Evolutionary conservation across 2,888 invertebrate genomes (phyloP), one percentile per base, ranked within the genome.

Genomic region (Mactromeris polynyma): DNA sequence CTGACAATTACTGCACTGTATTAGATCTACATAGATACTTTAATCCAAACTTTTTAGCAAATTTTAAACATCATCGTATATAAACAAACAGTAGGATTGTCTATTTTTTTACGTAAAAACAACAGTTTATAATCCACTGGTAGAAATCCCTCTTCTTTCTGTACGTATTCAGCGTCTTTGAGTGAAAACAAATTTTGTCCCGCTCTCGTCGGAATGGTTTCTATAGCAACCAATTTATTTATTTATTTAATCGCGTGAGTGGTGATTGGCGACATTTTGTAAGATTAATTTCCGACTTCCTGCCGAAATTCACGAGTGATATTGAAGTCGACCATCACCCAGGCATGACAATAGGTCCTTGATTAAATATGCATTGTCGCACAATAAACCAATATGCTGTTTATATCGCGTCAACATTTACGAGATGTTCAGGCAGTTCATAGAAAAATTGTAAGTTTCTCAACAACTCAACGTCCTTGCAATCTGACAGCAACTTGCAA

Each of bases 331-430:
- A n/a, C 54, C 84, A 36, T 78, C 78, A 36, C 14, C 36, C 31
- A n/a, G 36, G 36, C 73, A 77, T n/a, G 4, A 78, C 85, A 88
- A 88, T 87, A 82, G 81, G 73, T 54, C 33, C 79, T 54, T 88
- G 87, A 90, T 90, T 87, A 90, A 90, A 88, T 90, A 90, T 90
- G 83, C 86, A 86, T 79, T 78, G 46, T 80, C 79, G 82, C 81
- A 83, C 86, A 86, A 88, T 84, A 88, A 86, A 81, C 69, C 33
- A 83, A 83, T 73, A 73, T 73, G 21, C 40, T 40, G n/a, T 64
- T 58, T 46, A 42, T 64, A 46, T 73, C 81, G 54, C 80, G 86
- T 73, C 38, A 80, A 38, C 85, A 73, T 86, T 86, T 83, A 86
- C 73, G 26, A 73, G 58, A 26, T 26, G 21, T 64, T 64, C 0